Conservation (phyloP, 2,113 vertebrate species). For the Phrynosoma blainvillii region DNA sequence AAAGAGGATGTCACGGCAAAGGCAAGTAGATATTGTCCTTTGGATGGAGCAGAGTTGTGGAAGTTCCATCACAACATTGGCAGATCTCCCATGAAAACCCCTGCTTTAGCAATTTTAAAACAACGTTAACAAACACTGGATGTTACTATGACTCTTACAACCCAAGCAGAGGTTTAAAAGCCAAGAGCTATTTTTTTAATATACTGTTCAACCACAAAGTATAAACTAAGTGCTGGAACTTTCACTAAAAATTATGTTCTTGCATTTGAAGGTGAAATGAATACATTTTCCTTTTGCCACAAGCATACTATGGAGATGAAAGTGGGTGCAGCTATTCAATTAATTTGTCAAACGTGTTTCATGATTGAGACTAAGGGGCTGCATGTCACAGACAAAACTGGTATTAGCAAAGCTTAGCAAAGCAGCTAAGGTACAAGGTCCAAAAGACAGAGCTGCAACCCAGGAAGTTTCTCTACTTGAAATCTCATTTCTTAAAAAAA, state of each 20-base stretch:
- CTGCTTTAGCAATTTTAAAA: not conserved
- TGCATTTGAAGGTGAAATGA: not conserved
- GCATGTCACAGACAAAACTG: not conserved
- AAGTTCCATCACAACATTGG: not conserved
- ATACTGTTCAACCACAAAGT: not conserved
- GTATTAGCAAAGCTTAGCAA: not conserved
- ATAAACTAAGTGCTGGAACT: not conserved
- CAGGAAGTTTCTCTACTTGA: not conserved
- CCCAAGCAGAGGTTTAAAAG: not conserved
- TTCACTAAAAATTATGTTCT: not conserved
- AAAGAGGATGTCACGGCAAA: constrained; percentile 76
- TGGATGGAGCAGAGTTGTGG: not conserved
- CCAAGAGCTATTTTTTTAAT: not conserved
- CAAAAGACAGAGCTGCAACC: not conserved
- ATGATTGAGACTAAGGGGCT: not conserved
- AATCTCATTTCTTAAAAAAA: not conserved
- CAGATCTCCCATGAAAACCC: not conserved
- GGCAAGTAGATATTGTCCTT: constrained; percentile 47
- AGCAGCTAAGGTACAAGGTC: not conserved
- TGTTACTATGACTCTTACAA: not conserved
- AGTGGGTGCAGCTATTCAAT: not conserved
- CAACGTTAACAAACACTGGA: not conserved
- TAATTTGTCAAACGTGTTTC: not conserved
- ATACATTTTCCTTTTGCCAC: not conserved
- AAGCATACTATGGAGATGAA: not conserved